Evolutionary conservation across 2,113 vertebrate species (phyloP), one percentile per base, ranked within the genome.

Genomic region (Cynocephalus volans): DNA sequence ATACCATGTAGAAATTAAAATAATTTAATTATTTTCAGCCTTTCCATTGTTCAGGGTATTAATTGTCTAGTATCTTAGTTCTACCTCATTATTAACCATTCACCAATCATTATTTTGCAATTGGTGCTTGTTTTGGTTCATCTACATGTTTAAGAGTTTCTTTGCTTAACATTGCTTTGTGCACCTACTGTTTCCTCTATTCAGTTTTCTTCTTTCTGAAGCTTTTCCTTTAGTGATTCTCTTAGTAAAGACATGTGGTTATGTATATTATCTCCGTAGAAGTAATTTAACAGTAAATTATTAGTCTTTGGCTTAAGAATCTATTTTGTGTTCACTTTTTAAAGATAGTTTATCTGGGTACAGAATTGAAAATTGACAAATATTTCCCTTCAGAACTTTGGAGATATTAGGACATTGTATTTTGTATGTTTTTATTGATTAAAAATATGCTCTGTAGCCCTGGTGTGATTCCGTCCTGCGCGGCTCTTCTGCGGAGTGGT

Each of bases 281-380:
- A 80, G 50, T 70, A 52, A 86, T 76, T 72, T 67, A 69, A 15
- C 50, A 83, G 3, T 65, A 81, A 48, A 52, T 56, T 88, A 60
- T 67, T 79, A 36, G 12, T 67, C 18, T 79, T 56, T 88, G 54
- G 50, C 41, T 88, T 86, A 58, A 81, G 50, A 45, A 58, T 85
- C 41, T 21, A 45, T 41, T 58, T 76, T 54, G 8, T 64, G 28
- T 8, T 90, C 56, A 80, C 45, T 93, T 72, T 84, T 60, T 8
- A 77, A 90, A 31, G n/a, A 80, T 64, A 48, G 10, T 60, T 86
- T 91, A 81, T 58, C 28, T 88, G 11, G 67, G 5, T 84, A 50
- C 77, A 92, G 75, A 93, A 64, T 65, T 88, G 10, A 65, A 80
- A 73, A 41, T n/a, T 75, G 77, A 70, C n/a, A 70, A 91, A 48